Base-by-base conservation (phyloP, 2,888 invertebrate genomes). In the Bruchidius siliquastri region DNA sequence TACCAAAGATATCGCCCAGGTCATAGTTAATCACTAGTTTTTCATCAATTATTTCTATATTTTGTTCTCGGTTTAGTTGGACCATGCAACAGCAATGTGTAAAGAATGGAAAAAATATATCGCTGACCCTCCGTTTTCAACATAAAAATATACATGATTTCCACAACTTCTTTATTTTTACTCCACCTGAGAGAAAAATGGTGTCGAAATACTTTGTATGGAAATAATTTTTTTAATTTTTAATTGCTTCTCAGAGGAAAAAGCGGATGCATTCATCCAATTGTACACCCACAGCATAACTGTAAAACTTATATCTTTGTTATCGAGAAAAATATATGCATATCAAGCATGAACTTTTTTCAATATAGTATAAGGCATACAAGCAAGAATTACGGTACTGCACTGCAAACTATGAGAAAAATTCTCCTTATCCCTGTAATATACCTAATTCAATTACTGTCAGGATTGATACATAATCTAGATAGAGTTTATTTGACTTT, bases 391-490 rank as follows among this genome's bases (percentile, higher is more conserved):
- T 49, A 49, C 49, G 49, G 49, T 49, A 49, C 49, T 13, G 49
- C 8, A 49, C 49, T 49, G 18, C 49, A 49, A 49, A 13, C 49
- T 13, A 13, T 49, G 49, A 49, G 49, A 49, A 10, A n/a, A n/a
- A n/a, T n/a, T n/a, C n/a, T n/a, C n/a, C n/a, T n/a, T n/a, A n/a
- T n/a, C n/a, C n/a, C 72, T 22, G 71, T 68, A 74, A 74, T 72
- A 71, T 70, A 75, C 72, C 22, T 73, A 74, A 75, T 73, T 77
- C 74, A 73, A 75, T 75, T 75, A 75, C 72, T 72, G 72, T 72
- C 30, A 69, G 70, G 74, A 72, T 75, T 73, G 76, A 75, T 75
- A 77, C 73, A 77, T 77, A 77, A 77, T 75, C 74, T 72, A 77
- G 75, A 77, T 75, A 74, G 22, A 73, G 73, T 73, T 72, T 77